Conservation (phyloP, 2,797 vertebrate genomes). For the Phoebastria nigripes region DNA sequence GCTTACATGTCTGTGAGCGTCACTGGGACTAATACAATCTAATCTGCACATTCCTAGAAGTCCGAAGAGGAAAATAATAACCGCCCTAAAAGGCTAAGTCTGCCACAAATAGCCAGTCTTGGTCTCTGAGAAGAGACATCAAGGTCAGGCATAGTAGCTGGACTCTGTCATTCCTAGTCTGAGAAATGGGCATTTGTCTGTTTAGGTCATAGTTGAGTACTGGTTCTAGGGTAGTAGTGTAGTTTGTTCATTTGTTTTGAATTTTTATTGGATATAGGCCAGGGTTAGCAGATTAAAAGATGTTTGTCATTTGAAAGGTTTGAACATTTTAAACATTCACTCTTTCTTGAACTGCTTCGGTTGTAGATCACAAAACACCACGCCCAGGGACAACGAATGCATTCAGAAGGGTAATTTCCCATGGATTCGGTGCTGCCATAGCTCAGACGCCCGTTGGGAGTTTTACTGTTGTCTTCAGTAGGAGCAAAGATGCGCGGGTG, state of each 20-base stretch:
- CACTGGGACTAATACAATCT: neutral
- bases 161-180: neutral
- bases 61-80: neutral
- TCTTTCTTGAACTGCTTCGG: neutral
- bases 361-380: neutral
- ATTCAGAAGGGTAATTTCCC: neutral
- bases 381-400: too few relatives aligned
- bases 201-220: slow-evolving; percentile 10
- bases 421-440: neutral
- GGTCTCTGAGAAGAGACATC: neutral
- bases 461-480: neutral
- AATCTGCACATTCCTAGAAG: neutral
- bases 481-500: neutral
- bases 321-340: neutral
- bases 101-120: neutral
- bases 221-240: neutral
- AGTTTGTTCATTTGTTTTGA: slow-evolving; percentile 53
- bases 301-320: neutral
- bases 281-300: slow-evolving; percentile 41
- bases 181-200: neutral
- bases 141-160: neutral
- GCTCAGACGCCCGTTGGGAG: neutral
- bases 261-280: slow-evolving; percentile 59
- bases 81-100: neutral
- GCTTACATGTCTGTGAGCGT: neutral